A percentile compares a stretch with the other conserved stretches of the same genome.
These are phyloP conservation scores for Galaxea fascicularis DNA, from an alignment of 92 coral and sea anemone species.

Conservation along the genomic window DNA sequence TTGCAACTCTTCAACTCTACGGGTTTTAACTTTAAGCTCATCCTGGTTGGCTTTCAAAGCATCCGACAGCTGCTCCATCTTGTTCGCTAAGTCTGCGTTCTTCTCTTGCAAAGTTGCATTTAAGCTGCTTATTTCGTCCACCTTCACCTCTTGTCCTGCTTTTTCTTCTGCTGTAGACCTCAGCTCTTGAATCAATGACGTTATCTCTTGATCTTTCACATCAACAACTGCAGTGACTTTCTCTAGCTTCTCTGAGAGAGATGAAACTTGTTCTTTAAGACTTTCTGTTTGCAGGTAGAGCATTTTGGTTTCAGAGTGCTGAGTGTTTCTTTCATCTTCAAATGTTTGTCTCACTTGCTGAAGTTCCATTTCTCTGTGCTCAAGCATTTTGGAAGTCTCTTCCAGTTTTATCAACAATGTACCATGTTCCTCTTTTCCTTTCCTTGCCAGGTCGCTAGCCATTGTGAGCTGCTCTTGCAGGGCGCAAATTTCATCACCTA, in stretches of 20 bases:
- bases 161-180: conserved; percentile 37
- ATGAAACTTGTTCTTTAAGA: conserved; percentile 28
- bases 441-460: conserved; percentile 23
- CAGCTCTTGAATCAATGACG: conserved; percentile 38
- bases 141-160: conserved; percentile 48
- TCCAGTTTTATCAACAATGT: conserved; percentile 24
- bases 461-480: conserved; percentile 28
- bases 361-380: conserved; percentile 50
- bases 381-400: conserved; percentile 20
- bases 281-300: conserved; percentile 18
- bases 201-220: conserved; percentile 39
- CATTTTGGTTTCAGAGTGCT: conserved; percentile 18
- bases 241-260: conserved; percentile 48
- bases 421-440: conserved; percentile 29
- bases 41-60: conserved; percentile 49
- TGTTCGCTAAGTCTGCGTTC: conserved; percentile 27
- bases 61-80: conserved; percentile 33
- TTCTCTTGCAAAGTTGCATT: conserved; percentile 34
- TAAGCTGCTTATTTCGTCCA: conserved; percentile 46
- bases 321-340: conserved; percentile 37
- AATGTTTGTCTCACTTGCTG: conserved; percentile 12
- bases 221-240: conserved; percentile 27
- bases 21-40: neutral
- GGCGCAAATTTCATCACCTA: neutral
- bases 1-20: conserved; percentile 18